Evolutionary conservation across 2,113 vertebrate genomes (phyloP).

Genomic region (Dendrocopos noguchii): DNA sequence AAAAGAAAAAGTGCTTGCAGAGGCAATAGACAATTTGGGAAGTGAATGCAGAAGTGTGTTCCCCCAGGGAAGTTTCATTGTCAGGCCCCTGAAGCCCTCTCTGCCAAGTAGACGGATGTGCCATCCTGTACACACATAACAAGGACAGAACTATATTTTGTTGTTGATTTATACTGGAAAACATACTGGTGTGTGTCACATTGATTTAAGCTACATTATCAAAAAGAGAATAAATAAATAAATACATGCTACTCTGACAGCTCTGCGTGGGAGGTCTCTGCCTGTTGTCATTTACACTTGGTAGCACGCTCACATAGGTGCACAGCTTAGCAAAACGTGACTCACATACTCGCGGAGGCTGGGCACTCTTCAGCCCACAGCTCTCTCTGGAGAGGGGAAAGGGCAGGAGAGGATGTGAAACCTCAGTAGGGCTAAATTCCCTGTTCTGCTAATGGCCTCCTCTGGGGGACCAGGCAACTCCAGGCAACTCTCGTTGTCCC

Average conservation of each 20-base stretch:
- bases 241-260: neutral
- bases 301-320: conserved; percentile 19
- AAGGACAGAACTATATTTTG: conserved; percentile 52
- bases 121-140: neutral
- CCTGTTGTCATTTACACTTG: conserved; percentile 13
- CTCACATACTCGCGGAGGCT: neutral
- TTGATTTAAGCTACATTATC: conserved; percentile 55
- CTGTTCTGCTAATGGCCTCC: neutral
- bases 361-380: neutral
- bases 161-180: conserved; percentile 45
- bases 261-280: conserved; percentile 24
- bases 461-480: neutral
- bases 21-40: conserved; percentile 47
- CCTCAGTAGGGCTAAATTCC: neutral
- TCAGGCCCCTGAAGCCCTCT: neutral
- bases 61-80: conserved; percentile 38
- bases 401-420: neutral
- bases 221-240: conserved; percentile 38
- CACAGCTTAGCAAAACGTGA: conserved; percentile 45
- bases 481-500: neutral
- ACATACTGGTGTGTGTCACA: conserved; percentile 12
- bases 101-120: conserved; percentile 7
- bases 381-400: neutral
- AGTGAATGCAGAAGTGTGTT: conserved; percentile 14
- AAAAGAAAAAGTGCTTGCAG: conserved; percentile 58